Percentiles rank a stretch among this genome's conserved stretches.
These are phyloP conservation scores for Coptodon rendalli DNA, from an alignment of 2,113 vertebrate genomes.

Conservation along the genomic window DNA sequence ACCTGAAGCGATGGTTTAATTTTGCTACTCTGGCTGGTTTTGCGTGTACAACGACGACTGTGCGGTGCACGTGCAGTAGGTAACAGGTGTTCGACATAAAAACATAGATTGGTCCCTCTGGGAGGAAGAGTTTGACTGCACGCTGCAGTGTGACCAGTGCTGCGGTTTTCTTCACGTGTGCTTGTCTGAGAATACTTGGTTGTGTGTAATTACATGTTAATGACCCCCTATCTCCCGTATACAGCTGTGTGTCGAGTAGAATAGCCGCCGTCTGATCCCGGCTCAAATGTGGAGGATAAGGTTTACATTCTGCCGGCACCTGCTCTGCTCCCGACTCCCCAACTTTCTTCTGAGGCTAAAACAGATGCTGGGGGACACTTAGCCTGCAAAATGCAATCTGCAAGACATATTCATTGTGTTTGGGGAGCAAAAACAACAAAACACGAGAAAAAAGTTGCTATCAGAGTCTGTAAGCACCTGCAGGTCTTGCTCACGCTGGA, in stretches of 20 bases:
- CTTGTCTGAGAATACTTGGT: not conserved
- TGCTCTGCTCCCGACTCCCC: conserved; percentile 29
- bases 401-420: conserved; percentile 26
- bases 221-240: conserved; percentile 24
- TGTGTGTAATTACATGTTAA: conserved; percentile 57
- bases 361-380: conserved; percentile 50
- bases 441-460: conserved; percentile 2
- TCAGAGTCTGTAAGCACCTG: conserved; percentile 47
- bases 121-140: conserved; percentile 15
- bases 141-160: conserved; percentile 10
- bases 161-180: not conserved
- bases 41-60: not conserved
- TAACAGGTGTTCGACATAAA: conserved; percentile 58
- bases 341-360: conserved; percentile 30
- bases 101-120: conserved; percentile 55
- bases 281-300: conserved; percentile 8
- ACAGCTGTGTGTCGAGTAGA: conserved; percentile 24
- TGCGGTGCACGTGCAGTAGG: not conserved
- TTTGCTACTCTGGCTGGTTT: not conserved
- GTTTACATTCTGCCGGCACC: conserved; percentile 22
- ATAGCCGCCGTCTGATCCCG: conserved; percentile 15
- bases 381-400: conserved; percentile 48
- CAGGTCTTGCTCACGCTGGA: conserved; percentile 48
- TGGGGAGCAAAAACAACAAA: not conserved
- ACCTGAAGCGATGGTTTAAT: conserved; percentile 24